These are phyloP conservation scores for Melospiza georgiana DNA, from an alignment of 2,113 vertebrate genomes.

Conservation along the genomic window DNA sequence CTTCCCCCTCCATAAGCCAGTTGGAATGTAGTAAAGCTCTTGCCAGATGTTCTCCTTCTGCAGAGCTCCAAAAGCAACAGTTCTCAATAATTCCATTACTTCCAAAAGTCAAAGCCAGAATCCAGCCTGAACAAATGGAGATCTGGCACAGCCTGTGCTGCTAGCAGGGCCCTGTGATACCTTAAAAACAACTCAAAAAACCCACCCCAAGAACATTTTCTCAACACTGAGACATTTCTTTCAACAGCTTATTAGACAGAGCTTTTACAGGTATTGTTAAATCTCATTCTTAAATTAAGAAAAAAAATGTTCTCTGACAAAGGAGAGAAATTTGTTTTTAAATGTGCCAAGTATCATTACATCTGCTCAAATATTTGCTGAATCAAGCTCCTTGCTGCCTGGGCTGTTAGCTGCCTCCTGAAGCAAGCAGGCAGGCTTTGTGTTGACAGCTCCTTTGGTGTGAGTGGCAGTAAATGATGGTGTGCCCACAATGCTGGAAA, in stretches of 20 bases:
- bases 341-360: not conserved
- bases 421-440: not conserved
- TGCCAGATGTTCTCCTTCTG: conserved; percentile 19
- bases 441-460: conserved; percentile 12
- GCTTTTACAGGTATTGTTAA: not conserved
- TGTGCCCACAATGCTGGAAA: not conserved
- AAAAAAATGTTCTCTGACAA: not conserved
- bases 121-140: not conserved
- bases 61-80: conserved; percentile 27
- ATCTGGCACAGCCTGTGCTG: not conserved
- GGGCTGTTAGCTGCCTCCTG: not conserved
- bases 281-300: not conserved
- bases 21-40: not conserved
- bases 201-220: not conserved
- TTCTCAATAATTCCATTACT: conserved; percentile 35
- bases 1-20: not conserved
- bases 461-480: not conserved
- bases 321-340: not conserved
- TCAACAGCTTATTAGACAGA: not conserved
- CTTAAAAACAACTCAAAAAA: not conserved
- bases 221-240: not conserved
- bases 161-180: not conserved
- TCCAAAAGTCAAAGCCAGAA: not conserved
- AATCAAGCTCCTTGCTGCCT: not conserved
- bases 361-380: not conserved